Percentiles rank a stretch among this genome's conserved stretches.
These are phyloP conservation scores for Zaprionus vittiger DNA, from an alignment of 1,140 invertebrate species.

Conservation along the genomic window DNA sequence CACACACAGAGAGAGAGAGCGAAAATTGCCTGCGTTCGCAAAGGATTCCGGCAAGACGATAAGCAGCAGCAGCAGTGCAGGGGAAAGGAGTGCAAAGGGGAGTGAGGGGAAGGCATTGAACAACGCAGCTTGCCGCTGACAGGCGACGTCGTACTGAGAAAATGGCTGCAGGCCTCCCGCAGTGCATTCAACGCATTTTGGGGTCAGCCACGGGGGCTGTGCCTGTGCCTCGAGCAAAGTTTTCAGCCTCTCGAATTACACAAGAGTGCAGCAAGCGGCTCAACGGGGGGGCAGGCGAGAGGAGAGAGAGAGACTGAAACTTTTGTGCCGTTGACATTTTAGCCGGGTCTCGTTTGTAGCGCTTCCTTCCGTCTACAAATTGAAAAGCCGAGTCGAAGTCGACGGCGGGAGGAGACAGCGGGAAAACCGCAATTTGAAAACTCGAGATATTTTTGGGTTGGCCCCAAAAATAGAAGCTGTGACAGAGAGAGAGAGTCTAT, in stretches of 20 bases:
- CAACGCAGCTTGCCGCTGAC: slow-evolving; percentile 51
- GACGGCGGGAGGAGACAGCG: not conserved
- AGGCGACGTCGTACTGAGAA: slow-evolving; percentile 49
- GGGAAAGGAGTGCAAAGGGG: too few species aligned
- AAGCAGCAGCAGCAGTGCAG: slow-evolving; percentile 26
- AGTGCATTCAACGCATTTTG: slow-evolving; percentile 52
- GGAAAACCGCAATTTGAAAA: slow-evolving; percentile 19
- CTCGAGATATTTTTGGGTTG: slow-evolving; percentile 29
- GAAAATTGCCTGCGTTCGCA: slow-evolving; percentile 57
- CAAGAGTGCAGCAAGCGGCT: slow-evolving; percentile 13
- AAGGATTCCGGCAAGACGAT: slow-evolving; percentile 47
- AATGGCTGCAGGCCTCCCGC: slow-evolving; percentile 47
- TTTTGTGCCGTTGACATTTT: slow-evolving; percentile 61
- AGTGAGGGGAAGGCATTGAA: not conserved
- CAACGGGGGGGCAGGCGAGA: not conserved
- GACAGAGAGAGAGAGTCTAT: slow-evolving; percentile 13
- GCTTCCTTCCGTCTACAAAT: slow-evolving; percentile 66
- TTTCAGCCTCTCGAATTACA: slow-evolving; percentile 56
- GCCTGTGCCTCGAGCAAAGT: slow-evolving; percentile 33
- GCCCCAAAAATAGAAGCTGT: slow-evolving; percentile 25
- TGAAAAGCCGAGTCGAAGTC: slow-evolving; percentile 46
- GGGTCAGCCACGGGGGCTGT: slow-evolving; percentile 48
- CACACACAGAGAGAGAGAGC: slow-evolving; percentile 18
- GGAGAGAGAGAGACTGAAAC: not conserved
- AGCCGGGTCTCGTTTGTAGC: slow-evolving; percentile 37